A percentile compares a stretch with the other conserved stretches of the same genome.
Evolutionary conservation across 1,140 invertebrate species (phyloP).

Genomic region (Meloidogyne floridensis): DNA sequence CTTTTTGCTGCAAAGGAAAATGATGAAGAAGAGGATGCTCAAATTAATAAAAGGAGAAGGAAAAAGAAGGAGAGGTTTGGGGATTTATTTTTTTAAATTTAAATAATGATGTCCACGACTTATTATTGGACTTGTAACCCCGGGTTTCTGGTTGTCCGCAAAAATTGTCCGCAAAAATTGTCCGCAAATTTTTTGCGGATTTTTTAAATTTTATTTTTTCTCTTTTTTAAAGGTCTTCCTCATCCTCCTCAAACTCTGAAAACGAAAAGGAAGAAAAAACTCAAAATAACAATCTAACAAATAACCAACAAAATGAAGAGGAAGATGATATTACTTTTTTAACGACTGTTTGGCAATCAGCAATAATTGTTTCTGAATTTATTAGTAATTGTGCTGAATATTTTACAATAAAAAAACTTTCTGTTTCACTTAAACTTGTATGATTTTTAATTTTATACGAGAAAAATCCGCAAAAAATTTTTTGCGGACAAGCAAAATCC

Average conservation of each 20-base stretch:
- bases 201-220: neutral
- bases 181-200: too few species aligned
- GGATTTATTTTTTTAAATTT: too few species aligned
- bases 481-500: too few species aligned
- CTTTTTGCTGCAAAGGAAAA: constrained; percentile 12
- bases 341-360: neutral
- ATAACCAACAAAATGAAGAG: neutral
- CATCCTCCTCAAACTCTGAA: neutral
- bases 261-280: neutral
- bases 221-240: neutral
- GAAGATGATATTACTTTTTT: neutral
- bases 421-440: constrained; percentile 29
- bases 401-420: constrained; percentile 14
- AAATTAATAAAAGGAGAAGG: constrained; percentile 4
- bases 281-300: neutral
- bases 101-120: too few species aligned
- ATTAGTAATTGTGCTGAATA: neutral
- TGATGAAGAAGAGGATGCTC: constrained; percentile 23
- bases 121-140: too few species aligned
- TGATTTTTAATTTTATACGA: neutral
- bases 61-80: neutral
- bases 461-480: too few species aligned
- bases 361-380: constrained; percentile 25
- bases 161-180: too few species aligned
- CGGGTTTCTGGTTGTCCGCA: too few species aligned